Percentiles rank a stretch among this genome's conserved stretches.
Evolutionary conservation across 1,140 invertebrate species (phyloP).

Genomic region (Anastrepha ludens): DNA sequence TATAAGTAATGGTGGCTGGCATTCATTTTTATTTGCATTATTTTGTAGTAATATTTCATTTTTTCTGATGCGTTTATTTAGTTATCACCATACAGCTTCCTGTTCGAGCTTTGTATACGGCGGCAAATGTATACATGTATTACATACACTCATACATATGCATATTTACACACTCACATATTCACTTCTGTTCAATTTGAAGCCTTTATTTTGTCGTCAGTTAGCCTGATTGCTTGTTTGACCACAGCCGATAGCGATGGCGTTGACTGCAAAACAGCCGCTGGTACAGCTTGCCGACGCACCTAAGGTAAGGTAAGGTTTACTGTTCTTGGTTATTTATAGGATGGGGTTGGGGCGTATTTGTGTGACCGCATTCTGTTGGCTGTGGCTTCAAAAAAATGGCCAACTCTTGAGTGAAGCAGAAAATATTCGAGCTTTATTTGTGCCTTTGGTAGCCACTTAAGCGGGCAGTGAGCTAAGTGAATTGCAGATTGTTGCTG

Average conservation of each 20-base stretch:
- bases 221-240: neutral
- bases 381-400: neutral
- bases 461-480: neutral
- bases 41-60: neutral
- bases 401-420: neutral
- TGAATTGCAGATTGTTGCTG: neutral
- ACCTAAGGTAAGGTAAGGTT: neutral
- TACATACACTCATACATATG: neutral
- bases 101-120: neutral
- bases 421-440: neutral
- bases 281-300: neutral
- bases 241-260: neutral
- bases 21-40: neutral
- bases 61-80: slow-evolving; percentile 7
- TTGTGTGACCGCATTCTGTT: neutral
- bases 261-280: neutral
- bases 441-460: neutral
- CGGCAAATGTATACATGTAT: neutral
- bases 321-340: neutral
- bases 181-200: too few species aligned
- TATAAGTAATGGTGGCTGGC: neutral
- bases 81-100: slow-evolving; percentile 20
- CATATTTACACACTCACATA: neutral
- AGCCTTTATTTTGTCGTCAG: neutral
- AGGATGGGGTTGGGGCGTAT: neutral